Percentiles rank a stretch among this genome's conserved stretches.
Conservation (phyloP, 2,888 invertebrate genomes). For the Lasioglossum marginatum region DNA sequence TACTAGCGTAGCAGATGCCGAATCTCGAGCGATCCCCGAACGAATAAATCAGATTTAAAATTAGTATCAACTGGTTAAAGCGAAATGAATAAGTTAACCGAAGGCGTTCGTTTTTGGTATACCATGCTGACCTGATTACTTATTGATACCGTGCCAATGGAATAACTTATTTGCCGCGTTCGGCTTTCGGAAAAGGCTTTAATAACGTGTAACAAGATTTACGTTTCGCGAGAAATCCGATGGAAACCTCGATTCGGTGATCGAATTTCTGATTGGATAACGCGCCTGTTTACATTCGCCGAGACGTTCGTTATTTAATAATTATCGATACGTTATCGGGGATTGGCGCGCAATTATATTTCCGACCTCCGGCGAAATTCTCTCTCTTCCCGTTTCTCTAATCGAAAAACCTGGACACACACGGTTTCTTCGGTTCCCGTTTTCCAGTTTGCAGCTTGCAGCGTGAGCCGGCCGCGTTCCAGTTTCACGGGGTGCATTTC, state of each 20-base stretch:
- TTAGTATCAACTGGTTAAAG: not conserved
- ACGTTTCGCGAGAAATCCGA: not conserved
- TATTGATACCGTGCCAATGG: not conserved
- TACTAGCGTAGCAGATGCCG: no score
- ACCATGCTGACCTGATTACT: not conserved
- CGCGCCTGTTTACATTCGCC: not conserved
- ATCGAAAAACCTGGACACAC: not conserved
- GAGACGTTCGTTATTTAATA: not conserved
- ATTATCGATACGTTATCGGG: not conserved
- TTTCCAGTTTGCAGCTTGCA: constrained; percentile 1
- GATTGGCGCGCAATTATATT: not conserved
- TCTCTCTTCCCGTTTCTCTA: not conserved
- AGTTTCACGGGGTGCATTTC: constrained; percentile 47
- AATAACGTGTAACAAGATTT: not conserved
- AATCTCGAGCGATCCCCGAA: no score
- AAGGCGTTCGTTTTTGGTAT: not conserved
- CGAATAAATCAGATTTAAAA: no score
- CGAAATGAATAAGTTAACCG: not conserved
- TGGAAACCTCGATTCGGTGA: not conserved
- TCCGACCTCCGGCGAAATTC: not conserved
- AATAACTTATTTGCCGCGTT: not conserved
- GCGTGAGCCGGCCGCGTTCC: constrained; percentile 24
- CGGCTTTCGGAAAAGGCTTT: not conserved
- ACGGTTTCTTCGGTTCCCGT: not conserved
- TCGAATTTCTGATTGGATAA: not conserved